Conservation (phyloP, 1,140 invertebrate genomes). For the Euwallacea fornicatus region DNA sequence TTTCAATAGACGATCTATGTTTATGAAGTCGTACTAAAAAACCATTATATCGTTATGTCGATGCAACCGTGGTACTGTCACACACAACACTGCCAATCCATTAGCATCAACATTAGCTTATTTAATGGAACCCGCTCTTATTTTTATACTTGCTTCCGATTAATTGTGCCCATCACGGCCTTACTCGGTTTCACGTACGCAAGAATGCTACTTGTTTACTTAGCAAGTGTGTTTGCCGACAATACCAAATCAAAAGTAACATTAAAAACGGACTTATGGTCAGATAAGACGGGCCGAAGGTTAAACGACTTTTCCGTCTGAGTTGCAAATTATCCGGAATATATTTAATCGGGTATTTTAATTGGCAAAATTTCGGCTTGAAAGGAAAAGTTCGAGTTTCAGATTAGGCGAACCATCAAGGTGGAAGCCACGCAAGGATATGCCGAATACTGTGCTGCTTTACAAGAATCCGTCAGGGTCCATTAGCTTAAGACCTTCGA, state of each 20-base stretch:
- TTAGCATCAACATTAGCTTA: not conserved
- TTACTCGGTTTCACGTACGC: not conserved
- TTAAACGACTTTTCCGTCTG: slow-evolving; percentile 11
- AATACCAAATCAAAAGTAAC: not conserved
- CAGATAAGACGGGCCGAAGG: slow-evolving; percentile 12
- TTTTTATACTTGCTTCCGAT: not conserved
- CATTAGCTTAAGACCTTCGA: too few species aligned
- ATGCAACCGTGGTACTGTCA: not conserved
- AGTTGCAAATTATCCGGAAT: slow-evolving; percentile 5
- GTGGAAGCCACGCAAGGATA: too few species aligned
- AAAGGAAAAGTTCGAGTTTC: too few species aligned
- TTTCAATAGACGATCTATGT: too few species aligned
- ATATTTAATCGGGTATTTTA: not conserved
- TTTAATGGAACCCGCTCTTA: not conserved
- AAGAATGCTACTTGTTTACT: not conserved
- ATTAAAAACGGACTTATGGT: slow-evolving; percentile 4
- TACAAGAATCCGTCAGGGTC: too few species aligned
- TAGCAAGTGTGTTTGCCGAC: not conserved
- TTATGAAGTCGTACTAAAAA: too few species aligned
- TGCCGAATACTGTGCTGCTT: too few species aligned
- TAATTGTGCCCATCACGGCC: not conserved
- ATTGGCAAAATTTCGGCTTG: too few species aligned
- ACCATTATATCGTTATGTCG: not conserved
- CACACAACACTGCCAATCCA: not conserved
- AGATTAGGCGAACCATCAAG: too few species aligned